Evolutionary conservation across 2,888 invertebrate genomes (phyloP).

Genomic region (Scotopteryx bipunctaria): DNA sequence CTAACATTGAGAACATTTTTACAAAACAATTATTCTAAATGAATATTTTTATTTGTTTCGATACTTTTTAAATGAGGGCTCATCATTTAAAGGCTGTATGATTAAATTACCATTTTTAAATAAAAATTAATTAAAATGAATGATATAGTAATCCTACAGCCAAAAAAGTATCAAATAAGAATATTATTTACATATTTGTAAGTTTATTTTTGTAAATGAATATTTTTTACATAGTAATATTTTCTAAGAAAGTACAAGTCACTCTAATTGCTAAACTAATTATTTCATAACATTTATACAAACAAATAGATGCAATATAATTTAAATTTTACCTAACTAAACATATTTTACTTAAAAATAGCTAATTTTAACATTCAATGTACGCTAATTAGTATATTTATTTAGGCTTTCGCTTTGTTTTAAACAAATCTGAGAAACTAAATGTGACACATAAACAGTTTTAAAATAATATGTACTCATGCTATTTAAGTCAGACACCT

Average conservation of each 20-base stretch:
- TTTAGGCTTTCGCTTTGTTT: slow-evolving; percentile 20
- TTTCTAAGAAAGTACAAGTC: slow-evolving; percentile 13
- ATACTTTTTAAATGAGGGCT: slow-evolving; percentile 79
- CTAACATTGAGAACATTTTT: slow-evolving; percentile 25
- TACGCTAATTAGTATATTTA: slow-evolving; percentile 3
- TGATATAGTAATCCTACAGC: slow-evolving; percentile 61
- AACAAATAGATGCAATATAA: slow-evolving; percentile 21
- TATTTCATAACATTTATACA: slow-evolving; percentile 31
- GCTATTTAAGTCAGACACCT: too few species aligned
- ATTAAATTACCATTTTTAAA: slow-evolving; percentile 54
- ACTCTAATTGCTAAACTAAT: background rate
- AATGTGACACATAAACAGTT: too few species aligned
- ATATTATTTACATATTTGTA: too few species aligned
- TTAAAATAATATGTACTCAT: too few species aligned
- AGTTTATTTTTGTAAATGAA: too few species aligned
- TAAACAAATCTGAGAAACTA: background rate
- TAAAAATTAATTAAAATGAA: slow-evolving; percentile 7
- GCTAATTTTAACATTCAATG: slow-evolving; percentile 14
- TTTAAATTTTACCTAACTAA: slow-evolving; percentile 19
- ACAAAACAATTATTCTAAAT: slow-evolving; percentile 14
- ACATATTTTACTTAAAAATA: slow-evolving; percentile 17
- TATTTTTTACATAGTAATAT: background rate
- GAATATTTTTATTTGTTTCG: slow-evolving; percentile 22
- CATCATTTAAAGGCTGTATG: slow-evolving; percentile 64
- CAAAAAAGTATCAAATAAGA: slow-evolving; percentile 59